Base-by-base conservation (phyloP, 2,113 vertebrate species). In the Platichthys flesus region DNA sequence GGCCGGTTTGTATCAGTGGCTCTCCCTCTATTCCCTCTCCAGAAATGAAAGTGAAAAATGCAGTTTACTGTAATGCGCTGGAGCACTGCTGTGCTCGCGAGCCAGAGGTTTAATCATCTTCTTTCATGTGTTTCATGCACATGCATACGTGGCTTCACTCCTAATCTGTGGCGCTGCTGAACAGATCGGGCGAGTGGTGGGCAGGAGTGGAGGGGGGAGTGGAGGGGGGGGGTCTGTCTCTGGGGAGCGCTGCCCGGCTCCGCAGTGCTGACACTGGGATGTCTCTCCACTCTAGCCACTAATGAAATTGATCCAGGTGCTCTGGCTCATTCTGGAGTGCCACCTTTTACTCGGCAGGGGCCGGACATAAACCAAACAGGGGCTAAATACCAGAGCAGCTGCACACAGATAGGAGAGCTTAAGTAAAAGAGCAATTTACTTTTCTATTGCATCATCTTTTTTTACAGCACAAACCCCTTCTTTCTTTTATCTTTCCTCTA, bases 231-330 rank as follows among this genome's bases (percentile, higher is more conserved):
- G 31, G 42, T 1, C 15, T 37, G 91, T 95, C 95, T 91, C 93
- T 31, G 62, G 94, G 92, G 94, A 91, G 76, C 49, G 58, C 40
- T 57, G 83, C 31, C 76, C 85, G 73, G 79, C 49, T 63, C 49
- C 66, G 86, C 86, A 91, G 86, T 93, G 88, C 93, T 95, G 94
- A 95, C 95, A 93, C 84, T 83, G 84, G 89, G 90, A 92, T 93
- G 93, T 92, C 92, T 91, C 92, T 91, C 90, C 88, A 87, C 94
- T 93, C 94, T 89, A 92, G 89, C 90, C 93, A 92, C 94, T 96
- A 96, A 97, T 96, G 95, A 97, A 97, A 97, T 92, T 91, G 95
- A 95, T 96, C 95, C 94, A 96, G 95, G 95, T 96, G 95, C 93
- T 92, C 84, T 75, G 85, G 90, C 89, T 93, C 94, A 94, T 94